These are phyloP conservation scores for Aplysina aerophoba DNA, from an alignment of 37 sponge, comb jelly and placozoan genomes.

Conservation along the genomic window DNA sequence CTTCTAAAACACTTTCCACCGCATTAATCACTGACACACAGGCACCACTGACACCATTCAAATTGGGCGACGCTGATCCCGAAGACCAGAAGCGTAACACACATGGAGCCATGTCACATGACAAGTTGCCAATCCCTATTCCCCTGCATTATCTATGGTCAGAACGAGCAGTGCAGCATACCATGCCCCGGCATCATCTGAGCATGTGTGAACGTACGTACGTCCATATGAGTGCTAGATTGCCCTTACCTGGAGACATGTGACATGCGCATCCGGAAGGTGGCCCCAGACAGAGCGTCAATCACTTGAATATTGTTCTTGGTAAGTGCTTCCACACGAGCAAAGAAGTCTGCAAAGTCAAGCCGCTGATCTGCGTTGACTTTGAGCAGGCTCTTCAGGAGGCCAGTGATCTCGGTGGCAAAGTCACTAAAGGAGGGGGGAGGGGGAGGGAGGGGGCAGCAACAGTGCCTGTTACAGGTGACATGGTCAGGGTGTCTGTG, in stretches of 20 bases:
- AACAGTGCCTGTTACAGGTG: background rate
- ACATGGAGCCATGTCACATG: conserved; percentile 23
- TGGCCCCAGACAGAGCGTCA: conserved; percentile 54
- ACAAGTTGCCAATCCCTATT: conserved; percentile 32
- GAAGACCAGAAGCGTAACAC: conserved; percentile 31
- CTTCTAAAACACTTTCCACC: conserved; percentile 18
- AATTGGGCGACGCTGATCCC: background rate
- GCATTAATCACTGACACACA: conserved; percentile 14
- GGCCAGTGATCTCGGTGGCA: background rate
- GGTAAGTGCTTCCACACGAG: conserved; percentile 71
- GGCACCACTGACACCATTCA: too few species aligned
- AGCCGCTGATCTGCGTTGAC: conserved; percentile 73
- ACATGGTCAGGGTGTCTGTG: too few species aligned
- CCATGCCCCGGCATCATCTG: too few species aligned
- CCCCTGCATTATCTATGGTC: background rate
- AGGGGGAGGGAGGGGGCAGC: background rate
- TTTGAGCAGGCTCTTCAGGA: conserved; percentile 65
- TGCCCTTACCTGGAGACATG: conserved; percentile 2
- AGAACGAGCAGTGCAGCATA: too few species aligned
- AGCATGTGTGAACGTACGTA: too few species aligned
- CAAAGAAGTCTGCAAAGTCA: conserved; percentile 78
- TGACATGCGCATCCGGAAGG: background rate
- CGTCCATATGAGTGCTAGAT: too few species aligned
- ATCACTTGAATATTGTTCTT: conserved; percentile 69
- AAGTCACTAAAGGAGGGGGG: background rate